phyloP scores from a whole-genome alignment of 2,888 invertebrate species.

The Fragum sueziense region DNA sequence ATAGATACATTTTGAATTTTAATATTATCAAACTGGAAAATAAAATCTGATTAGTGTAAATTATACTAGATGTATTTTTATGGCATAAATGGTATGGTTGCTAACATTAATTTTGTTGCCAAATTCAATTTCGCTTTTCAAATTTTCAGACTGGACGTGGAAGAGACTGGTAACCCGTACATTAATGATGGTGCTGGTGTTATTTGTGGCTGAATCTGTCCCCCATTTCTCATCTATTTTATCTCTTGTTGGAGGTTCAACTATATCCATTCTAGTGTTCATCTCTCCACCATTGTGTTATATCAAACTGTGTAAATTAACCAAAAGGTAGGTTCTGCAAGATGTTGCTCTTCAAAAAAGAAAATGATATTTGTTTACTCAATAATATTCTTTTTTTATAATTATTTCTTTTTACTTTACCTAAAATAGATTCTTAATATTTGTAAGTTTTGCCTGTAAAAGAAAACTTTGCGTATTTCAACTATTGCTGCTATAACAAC shows the following conservation, averaged over 20 bases:
- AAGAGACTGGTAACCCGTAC: constrained; percentile 47
- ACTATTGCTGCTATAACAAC: no score
- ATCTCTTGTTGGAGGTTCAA: constrained; percentile 55
- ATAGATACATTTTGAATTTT: no score
- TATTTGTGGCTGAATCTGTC: constrained; percentile 48
- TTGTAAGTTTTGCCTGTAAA: not conserved
- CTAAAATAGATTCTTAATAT: not conserved
- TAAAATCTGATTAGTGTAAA: no score
- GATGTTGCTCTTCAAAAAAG: no score
- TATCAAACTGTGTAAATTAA: constrained; percentile 31
- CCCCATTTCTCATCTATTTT: constrained; percentile 58
- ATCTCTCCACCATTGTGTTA: constrained; percentile 52
- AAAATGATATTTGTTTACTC: not conserved
- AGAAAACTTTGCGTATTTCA: no score
- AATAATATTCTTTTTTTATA: not conserved
- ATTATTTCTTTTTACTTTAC: constrained; percentile 6
- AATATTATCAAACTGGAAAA: no score
- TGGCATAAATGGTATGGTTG: no score
- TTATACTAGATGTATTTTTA: no score
- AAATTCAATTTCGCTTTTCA: no score
- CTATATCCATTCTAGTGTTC: constrained; percentile 47
- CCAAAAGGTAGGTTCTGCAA: constrained; percentile 5
- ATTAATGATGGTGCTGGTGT: constrained; percentile 33
- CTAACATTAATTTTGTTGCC: no score
- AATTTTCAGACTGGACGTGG: constrained; percentile 55